Percentiles rank a stretch among this genome's conserved stretches.
Conservation (phyloP, 2,113 vertebrate genomes). For the Apteryx owenii region DNA sequence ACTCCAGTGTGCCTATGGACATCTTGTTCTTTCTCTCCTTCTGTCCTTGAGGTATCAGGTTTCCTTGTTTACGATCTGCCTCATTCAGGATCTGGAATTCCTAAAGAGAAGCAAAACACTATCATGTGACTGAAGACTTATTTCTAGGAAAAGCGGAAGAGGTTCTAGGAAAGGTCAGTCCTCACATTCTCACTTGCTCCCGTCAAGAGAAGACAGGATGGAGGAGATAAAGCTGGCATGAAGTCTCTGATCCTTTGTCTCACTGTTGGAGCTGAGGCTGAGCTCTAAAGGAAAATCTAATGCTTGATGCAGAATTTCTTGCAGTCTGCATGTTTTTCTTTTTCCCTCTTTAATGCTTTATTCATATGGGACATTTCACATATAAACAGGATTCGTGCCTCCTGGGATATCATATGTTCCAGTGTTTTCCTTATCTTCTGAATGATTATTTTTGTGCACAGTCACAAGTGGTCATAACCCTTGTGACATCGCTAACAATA, state of each 20-base stretch:
- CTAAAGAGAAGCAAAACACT: constrained; percentile 71
- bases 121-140: constrained; percentile 56
- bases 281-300: neutral
- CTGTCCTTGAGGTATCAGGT: constrained; percentile 64
- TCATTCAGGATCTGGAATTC: constrained; percentile 68
- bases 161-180: constrained; percentile 11
- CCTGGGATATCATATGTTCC: neutral
- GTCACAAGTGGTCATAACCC: neutral
- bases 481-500: neutral
- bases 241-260: neutral
- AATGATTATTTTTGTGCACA: neutral
- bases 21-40: constrained; percentile 65
- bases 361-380: neutral
- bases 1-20: constrained; percentile 57
- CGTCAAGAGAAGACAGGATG: neutral
- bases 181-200: neutral
- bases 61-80: constrained; percentile 74
- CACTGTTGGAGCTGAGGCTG: neutral
- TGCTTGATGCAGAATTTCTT: neutral
- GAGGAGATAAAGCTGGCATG: neutral
- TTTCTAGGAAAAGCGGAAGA: constrained; percentile 68
- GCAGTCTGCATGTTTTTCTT: neutral
- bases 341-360: neutral
- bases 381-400: neutral
- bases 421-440: neutral